phyloP scores from a whole-genome alignment of 2,888 invertebrate genomes.

The Mellilla xanthometata region DNA sequence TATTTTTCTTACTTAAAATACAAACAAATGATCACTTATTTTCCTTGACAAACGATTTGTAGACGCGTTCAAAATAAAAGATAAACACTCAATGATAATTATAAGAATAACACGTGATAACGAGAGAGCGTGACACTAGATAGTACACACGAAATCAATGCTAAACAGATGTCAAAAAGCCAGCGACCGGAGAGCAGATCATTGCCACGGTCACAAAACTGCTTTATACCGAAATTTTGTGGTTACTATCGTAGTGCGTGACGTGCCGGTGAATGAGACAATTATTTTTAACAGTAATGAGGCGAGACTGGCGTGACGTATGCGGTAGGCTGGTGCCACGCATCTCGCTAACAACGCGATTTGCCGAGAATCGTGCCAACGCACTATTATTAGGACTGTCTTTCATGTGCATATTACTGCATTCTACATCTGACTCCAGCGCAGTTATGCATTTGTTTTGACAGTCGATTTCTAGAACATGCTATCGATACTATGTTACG shows the following conservation, averaged over 20 bases:
- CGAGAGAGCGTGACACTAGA: constrained; percentile 16
- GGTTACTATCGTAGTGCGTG: constrained; percentile 74
- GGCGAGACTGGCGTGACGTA: constrained; percentile 46
- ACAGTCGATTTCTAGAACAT: constrained; percentile 2
- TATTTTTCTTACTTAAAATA: no score
- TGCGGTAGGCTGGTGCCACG: constrained; percentile 30
- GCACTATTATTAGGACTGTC: constrained; percentile 49
- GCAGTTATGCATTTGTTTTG: constrained; percentile 7
- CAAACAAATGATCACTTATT: no score
- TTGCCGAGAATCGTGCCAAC: constrained; percentile 57
- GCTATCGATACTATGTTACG: background rate
- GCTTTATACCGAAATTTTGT: constrained; percentile 71
- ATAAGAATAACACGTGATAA: constrained; percentile 24
- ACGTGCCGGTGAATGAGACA: constrained; percentile 75
- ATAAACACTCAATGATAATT: constrained; percentile 15
- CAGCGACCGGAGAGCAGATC: constrained; percentile 47
- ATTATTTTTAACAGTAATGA: constrained; percentile 76
- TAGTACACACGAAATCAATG: constrained; percentile 33
- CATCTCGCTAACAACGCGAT: constrained; percentile 35
- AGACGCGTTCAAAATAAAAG: background rate
- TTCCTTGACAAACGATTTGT: no score
- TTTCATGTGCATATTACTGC: constrained; percentile 22
- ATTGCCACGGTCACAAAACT: constrained; percentile 66
- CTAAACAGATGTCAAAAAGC: constrained; percentile 46
- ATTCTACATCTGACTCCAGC: constrained; percentile 11